Base-by-base conservation (phyloP, 2,113 vertebrate species). In the Xiphophorus hellerii region DNA sequence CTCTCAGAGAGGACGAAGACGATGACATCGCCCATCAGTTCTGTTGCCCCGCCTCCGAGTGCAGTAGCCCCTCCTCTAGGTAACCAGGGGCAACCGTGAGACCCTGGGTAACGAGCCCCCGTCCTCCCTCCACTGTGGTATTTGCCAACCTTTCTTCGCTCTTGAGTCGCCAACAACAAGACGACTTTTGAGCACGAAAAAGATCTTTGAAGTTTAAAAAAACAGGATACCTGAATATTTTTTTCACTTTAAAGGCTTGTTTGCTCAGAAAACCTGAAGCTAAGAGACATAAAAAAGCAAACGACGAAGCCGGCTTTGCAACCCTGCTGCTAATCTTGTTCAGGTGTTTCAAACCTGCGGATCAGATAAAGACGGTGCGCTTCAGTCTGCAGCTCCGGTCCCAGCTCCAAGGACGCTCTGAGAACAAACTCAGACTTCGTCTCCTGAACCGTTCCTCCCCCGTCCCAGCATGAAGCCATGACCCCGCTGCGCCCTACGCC, bases 41-140 rank as follows among this genome's bases (percentile, higher is more conserved):
- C 94, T 97, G 96, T 96, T 97, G 96, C 93, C 96, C 96, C 14
- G 95, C 95, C 90, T 97, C 96, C 71, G 95, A 95, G 92, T 96
- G 96, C 95, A 97, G 96, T 94, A 97, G 96, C 92, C 95, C 96
- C 83, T 97, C 96, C 86, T 97, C 96, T 94, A 96, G 95, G 94
- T 97, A 97, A 96, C 95, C 94, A 94, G 95, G 94, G 89, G 95
- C 92, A 71, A 81, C 84, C 65, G 13, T 15, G 48, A 79, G 81
- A 73, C 71, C 84, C 77, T 68, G 35, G 35, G 35, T 37, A 37
- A 37, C 35, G 11, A 37, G 35, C 35, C 0, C 27, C 86, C 77
- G 25, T 20, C 76, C 69, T 62, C 29, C 48, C 31, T 66, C 73
- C 66, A 66, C 61, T 74, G 42, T 5, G 62, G 75, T 73, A 68